These are phyloP conservation scores for Lycocerus yunnanus DNA, from an alignment of 2,888 invertebrate genomes.

Conservation along the genomic window DNA sequence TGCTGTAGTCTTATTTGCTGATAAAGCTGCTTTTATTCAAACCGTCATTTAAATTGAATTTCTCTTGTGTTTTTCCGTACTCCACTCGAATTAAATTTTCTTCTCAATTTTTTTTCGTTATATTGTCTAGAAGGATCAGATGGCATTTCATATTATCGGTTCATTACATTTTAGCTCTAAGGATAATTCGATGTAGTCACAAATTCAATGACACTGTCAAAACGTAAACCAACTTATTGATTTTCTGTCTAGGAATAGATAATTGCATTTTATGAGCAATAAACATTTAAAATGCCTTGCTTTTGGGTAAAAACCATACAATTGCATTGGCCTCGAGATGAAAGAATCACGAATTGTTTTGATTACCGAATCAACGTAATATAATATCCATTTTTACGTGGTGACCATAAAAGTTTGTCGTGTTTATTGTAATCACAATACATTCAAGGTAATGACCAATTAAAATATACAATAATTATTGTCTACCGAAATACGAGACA, in stretches of 20 bases:
- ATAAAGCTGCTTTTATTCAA: background rate
- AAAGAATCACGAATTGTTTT: background rate
- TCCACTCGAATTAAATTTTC: background rate
- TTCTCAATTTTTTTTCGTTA: background rate
- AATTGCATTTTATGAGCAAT: slow-evolving; percentile 6
- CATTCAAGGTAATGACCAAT: background rate
- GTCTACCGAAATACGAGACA: background rate
- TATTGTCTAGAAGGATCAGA: background rate
- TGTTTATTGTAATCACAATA: background rate
- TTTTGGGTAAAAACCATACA: background rate
- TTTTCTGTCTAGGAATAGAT: slow-evolving; percentile 3
- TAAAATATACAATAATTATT: background rate
- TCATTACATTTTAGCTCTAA: background rate
- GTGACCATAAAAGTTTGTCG: background rate
- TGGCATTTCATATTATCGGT: background rate
- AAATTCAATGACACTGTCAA: slow-evolving; percentile 5
- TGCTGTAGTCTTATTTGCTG: background rate
- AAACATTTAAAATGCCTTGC: background rate
- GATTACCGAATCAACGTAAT: background rate
- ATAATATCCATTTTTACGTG: background rate
- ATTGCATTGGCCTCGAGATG: background rate
- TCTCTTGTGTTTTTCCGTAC: background rate
- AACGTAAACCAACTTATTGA: slow-evolving; percentile 9
- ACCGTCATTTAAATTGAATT: background rate
- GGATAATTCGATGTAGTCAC: background rate